phyloP scores from a whole-genome alignment of 1,140 invertebrate species.

The Sarcophaga bullata region DNA sequence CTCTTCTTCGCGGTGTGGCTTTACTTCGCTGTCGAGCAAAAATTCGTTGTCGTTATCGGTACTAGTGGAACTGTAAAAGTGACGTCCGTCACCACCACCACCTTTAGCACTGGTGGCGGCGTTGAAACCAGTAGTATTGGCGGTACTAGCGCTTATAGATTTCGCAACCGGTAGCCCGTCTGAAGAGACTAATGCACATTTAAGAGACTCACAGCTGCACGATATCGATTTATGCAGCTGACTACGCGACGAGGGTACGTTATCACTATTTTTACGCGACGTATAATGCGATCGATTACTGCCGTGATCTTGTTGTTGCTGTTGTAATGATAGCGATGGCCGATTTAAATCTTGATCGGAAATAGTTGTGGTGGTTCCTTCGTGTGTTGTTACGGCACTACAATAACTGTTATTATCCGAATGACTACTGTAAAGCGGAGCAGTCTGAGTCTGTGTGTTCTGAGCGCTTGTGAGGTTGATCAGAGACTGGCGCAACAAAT shows the following conservation, averaged over 20 bases:
- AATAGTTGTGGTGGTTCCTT: constrained; percentile 45
- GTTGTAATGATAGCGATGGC: constrained; percentile 6
- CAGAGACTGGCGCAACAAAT: constrained; percentile 63
- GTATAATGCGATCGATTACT: background rate
- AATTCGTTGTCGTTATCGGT: constrained; percentile 39
- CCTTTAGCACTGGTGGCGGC: background rate
- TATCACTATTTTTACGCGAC: constrained; percentile 21
- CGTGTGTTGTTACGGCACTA: constrained; percentile 19
- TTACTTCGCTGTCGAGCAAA: constrained; percentile 52
- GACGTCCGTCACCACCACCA: background rate
- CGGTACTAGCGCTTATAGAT: background rate
- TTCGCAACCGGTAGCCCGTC: constrained; percentile 4
- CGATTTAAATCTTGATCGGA: constrained; percentile 26
- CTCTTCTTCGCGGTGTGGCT: constrained; percentile 46
- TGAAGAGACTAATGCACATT: constrained; percentile 43
- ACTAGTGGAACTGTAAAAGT: background rate
- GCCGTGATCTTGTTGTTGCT: background rate
- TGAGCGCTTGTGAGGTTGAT: constrained; percentile 63
- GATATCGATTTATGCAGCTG: constrained; percentile 48
- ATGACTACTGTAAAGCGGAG: constrained; percentile 43
- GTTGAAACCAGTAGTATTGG: background rate
- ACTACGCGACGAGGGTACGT: background rate
- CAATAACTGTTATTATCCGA: constrained; percentile 45
- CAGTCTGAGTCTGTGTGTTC: constrained; percentile 46
- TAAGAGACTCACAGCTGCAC: constrained; percentile 52